Evolutionary conservation across 1,140 invertebrate genomes (phyloP), one percentile per base, ranked within the genome.

Genomic region (Ceratina australensis): DNA sequence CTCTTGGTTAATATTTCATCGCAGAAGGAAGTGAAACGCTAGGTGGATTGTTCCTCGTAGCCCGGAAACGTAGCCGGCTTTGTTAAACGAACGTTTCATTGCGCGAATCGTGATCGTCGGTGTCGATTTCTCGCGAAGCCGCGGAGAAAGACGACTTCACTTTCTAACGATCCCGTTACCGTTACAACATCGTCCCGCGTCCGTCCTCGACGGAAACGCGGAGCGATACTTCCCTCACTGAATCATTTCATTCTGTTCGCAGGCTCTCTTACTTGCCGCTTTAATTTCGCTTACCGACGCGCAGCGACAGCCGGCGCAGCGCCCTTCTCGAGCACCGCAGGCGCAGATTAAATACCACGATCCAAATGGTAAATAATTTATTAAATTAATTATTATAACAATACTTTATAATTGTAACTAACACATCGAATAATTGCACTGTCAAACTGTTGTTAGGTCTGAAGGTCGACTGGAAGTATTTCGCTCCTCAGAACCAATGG

Each of bases 291-390:
- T 76, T 0, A 72, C 84, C 33, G 71, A 83, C 69, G 89, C 86
- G 20, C 72, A 87, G 78, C 67, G 86, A 22, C 72, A 80, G n/a
- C 80, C 77, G 49, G 1, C 66, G 60, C 74, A 82, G 10, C 79
- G 89, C 15, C 20, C 77, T 15, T n/a, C 61, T 28, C 87, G 89
- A 7, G 64, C 87, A 3, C 83, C 88, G 0, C 87, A 88, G 72
- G 87, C 88, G 24, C 89, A 90, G 26, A 80, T 90, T 24, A 87
- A 89, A n/a, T 91, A 92, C 65, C 86, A 71, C 60, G 86, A 90
- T 75, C 80, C 85, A 20, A 85, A 89, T 61, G 90, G 91, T 92
- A 75, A 89, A 80, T 10, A 42, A 42, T 42, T 42, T 42, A 42
- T 5, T 5, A 42, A 10, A 3, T 10, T 42, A 42, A 42, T 42